A percentile compares a stretch with the other conserved stretches of the same genome.
phyloP scores from a whole-genome alignment of 2,888 invertebrate genomes.

The Gortyna flavago region DNA sequence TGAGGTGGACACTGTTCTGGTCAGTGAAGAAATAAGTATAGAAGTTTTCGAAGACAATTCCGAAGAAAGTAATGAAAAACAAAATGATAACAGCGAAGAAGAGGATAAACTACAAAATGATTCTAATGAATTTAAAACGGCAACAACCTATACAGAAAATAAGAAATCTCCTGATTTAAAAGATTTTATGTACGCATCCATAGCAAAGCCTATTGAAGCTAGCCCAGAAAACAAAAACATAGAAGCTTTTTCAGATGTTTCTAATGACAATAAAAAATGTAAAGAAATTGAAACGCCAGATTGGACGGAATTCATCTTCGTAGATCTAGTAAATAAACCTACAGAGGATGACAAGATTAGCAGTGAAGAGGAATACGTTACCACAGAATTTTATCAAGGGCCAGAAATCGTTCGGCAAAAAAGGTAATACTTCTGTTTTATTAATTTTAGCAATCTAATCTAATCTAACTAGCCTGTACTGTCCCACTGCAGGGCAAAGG shows the following conservation, averaged over 20 bases:
- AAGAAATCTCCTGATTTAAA: background rate
- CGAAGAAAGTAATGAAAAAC: constrained; percentile 1
- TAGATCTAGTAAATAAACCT: constrained; percentile 46
- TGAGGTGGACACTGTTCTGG: background rate
- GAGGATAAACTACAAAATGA: background rate
- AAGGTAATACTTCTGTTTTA: constrained; percentile 57
- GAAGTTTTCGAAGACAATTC: constrained; percentile 19
- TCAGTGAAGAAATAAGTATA: constrained; percentile 21
- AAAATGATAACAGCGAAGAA: constrained; percentile 12
- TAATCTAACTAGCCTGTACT: too few relatives aligned
- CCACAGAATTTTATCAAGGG: constrained; percentile 39
- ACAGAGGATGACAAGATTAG: constrained; percentile 9
- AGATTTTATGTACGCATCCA: background rate
- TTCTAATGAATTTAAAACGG: background rate
- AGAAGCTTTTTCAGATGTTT: background rate
- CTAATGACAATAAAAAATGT: too few relatives aligned
- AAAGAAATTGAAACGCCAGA: constrained; percentile 43
- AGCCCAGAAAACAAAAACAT: background rate
- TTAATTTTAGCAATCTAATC: background rate
- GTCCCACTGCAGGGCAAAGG: too few relatives aligned
- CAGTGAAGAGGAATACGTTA: constrained; percentile 35
- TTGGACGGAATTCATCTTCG: constrained; percentile 68
- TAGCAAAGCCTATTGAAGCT: background rate
- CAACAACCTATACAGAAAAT: background rate
- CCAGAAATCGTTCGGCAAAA: constrained; percentile 43